A percentile compares a stretch with the other conserved stretches of the same genome.
Conservation (phyloP, 2,113 vertebrate genomes). For the Podarcis muralis region DNA sequence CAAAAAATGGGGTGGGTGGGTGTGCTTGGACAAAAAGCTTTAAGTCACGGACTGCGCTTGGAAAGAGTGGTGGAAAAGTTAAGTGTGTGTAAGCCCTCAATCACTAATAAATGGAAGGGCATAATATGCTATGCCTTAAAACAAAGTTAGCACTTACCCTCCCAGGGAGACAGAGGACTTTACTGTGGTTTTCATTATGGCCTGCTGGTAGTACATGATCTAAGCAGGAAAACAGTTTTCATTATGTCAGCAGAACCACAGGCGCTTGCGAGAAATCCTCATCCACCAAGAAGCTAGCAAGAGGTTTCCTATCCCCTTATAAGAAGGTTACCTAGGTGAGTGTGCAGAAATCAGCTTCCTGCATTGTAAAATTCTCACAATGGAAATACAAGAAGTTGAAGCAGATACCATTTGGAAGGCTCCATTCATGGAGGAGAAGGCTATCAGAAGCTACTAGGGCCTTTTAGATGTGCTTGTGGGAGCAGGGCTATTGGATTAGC, state of each 20-base stretch:
- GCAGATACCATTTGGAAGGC: no score
- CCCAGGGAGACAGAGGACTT: constrained; percentile 96
- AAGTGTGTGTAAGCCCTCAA: no score
- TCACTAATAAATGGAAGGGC: constrained; percentile 49
- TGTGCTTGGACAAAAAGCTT: no score
- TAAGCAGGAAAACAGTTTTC: constrained; percentile 54
- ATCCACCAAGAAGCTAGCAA: background rate
- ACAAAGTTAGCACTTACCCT: constrained; percentile 82
- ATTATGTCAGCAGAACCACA: constrained; percentile 26
- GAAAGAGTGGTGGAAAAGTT: no score
- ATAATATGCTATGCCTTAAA: constrained; percentile 6
- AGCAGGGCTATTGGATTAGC: no score
- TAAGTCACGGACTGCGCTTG: no score
- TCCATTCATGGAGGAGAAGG: background rate
- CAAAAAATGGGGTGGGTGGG: no score
- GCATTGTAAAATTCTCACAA: background rate
- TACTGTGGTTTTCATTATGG: constrained; percentile 91
- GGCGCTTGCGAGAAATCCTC: rapidly evolving
- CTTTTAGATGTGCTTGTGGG: no score
- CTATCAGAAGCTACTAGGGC: background rate
- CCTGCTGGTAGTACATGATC: constrained; percentile 96
- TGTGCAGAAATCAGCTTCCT: background rate
- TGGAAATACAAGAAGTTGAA: background rate
- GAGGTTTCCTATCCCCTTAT: background rate
- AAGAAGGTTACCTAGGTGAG: background rate